phyloP scores from a whole-genome alignment of 2,797 vertebrate species.

The Borostomias antarcticus region DNA sequence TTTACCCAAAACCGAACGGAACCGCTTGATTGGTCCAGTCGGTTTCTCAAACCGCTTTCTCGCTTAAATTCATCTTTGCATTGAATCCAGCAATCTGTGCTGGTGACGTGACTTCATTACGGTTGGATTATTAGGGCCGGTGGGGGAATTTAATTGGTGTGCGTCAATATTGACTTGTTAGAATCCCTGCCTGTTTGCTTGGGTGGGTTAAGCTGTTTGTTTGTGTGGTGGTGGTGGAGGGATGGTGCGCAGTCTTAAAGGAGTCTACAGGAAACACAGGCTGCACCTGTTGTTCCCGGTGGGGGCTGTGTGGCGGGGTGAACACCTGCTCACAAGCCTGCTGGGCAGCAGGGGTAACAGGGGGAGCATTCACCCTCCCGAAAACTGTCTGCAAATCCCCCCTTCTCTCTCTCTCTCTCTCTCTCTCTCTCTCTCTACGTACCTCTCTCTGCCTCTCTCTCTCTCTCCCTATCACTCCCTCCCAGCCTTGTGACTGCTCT shows the following conservation, averaged over 20 bases:
- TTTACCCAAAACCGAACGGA: slow-evolving; percentile 53
- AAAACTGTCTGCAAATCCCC: slow-evolving; percentile 55
- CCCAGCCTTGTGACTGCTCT: slow-evolving; percentile 50
- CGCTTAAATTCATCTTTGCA: slow-evolving; percentile 52
- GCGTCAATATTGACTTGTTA: neutral
- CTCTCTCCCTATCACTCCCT: slow-evolving; percentile 46
- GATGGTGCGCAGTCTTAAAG: slow-evolving; percentile 50
- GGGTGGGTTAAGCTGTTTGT: slow-evolving; percentile 32
- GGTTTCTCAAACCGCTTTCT: slow-evolving; percentile 53
- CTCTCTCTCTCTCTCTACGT: slow-evolving; percentile 18
- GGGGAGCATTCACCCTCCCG: slow-evolving; percentile 72
- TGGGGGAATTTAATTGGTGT: neutral
- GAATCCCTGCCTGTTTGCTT: slow-evolving; percentile 19
- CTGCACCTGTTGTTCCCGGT: slow-evolving; percentile 76
- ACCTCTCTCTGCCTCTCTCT: slow-evolving; percentile 49
- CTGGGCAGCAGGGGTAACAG: slow-evolving; percentile 72
- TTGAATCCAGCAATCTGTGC: slow-evolving; percentile 26
- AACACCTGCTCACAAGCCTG: slow-evolving; percentile 75
- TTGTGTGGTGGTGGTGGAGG: slow-evolving; percentile 37
- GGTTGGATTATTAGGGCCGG: neutral
- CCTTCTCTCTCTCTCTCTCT: slow-evolving; percentile 20
- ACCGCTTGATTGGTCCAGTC: slow-evolving; percentile 41
- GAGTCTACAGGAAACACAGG: slow-evolving; percentile 56
- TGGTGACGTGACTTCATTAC: neutral
- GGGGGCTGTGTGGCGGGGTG: slow-evolving; percentile 64